phyloP scores from a whole-genome alignment of 2,888 invertebrate species.

The Caenorhabditis zanzibari region DNA sequence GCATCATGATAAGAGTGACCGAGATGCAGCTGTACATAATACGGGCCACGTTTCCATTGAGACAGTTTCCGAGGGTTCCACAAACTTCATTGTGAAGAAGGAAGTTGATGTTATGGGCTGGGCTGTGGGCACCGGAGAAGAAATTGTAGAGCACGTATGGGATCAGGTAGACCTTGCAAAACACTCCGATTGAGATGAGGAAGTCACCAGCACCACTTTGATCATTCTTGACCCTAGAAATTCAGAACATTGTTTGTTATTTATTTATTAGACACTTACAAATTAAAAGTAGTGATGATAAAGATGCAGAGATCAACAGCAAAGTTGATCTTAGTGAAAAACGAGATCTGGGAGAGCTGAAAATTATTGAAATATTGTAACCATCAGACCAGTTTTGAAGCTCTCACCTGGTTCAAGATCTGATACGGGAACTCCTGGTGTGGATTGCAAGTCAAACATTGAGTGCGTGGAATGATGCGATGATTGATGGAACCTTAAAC shows the following conservation, averaged over 20 bases:
- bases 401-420: constrained; percentile 41
- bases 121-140: constrained; percentile 47
- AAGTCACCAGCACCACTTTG: constrained; percentile 55
- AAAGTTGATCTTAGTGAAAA: constrained; percentile 59
- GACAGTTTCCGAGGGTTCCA: constrained; percentile 54
- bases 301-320: constrained; percentile 42
- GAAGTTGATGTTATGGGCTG: constrained; percentile 50
- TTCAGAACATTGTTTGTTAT: too few species aligned
- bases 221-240: constrained; percentile 49
- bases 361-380: background rate
- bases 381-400: background rate
- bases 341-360: constrained; percentile 55
- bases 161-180: constrained; percentile 59
- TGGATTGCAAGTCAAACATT: constrained; percentile 51
- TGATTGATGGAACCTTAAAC: constrained; percentile 44
- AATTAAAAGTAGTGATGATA: constrained; percentile 46
- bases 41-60: constrained; percentile 55
- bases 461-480: constrained; percentile 47
- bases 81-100: constrained; percentile 49
- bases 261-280: constrained; percentile 28
- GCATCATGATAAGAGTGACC: constrained; percentile 52
- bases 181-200: constrained; percentile 54
- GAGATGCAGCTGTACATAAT: constrained; percentile 55
- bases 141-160: constrained; percentile 58
- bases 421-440: constrained; percentile 50